phyloP scores from a whole-genome alignment of 2,113 vertebrate genomes.

The Amazona guildingii region DNA sequence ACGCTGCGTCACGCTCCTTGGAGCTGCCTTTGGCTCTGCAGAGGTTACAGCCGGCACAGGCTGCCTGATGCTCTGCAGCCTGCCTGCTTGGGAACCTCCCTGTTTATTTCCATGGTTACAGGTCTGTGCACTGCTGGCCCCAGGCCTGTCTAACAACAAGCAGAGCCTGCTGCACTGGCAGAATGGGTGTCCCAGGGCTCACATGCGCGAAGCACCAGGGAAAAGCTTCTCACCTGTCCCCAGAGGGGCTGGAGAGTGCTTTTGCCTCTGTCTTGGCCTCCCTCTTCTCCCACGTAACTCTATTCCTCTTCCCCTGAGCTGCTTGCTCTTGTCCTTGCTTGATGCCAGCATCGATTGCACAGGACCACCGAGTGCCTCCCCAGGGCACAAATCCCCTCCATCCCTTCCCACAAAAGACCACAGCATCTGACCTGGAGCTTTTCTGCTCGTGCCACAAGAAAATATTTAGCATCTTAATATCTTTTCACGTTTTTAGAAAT shows the following conservation, averaged over 20 bases:
- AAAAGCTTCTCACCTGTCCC: not conserved
- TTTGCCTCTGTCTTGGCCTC: not conserved
- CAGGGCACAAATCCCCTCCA: rapidly evolving
- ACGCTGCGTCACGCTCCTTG: not conserved
- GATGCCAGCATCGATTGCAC: not conserved
- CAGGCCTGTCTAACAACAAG: not conserved
- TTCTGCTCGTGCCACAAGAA: not conserved
- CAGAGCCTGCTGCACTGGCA: rapidly evolving
- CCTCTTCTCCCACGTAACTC: rapidly evolving
- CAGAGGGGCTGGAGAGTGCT: not conserved
- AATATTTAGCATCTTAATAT: constrained; percentile 62
- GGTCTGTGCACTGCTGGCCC: not conserved
- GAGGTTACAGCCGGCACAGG: not conserved
- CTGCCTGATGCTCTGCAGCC: not conserved
- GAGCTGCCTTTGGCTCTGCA: not conserved
- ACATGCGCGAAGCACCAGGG: rapidly evolving
- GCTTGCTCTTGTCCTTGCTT: rapidly evolving
- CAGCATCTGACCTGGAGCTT: not conserved
- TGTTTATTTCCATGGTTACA: not conserved
- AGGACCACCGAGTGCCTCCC: rapidly evolving
- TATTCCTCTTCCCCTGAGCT: not conserved
- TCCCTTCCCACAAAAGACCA: not conserved
- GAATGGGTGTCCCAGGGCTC: not conserved
- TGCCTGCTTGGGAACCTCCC: not conserved
- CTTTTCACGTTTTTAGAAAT: constrained; percentile 54